phyloP scores from a whole-genome alignment of 2,888 invertebrate genomes.

The Pandemis cinnamomeana region DNA sequence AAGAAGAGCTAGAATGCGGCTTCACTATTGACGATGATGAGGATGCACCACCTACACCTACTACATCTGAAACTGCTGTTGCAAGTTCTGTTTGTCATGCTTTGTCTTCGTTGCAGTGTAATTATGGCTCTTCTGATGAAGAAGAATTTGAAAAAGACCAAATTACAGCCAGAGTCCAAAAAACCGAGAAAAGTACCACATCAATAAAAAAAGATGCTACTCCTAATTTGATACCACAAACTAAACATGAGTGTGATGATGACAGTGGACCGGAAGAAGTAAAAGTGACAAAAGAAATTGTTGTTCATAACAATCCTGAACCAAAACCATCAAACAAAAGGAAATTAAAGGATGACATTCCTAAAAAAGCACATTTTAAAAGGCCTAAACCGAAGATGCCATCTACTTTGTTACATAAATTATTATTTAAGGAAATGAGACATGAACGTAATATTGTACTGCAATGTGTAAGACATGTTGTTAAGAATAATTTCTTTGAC shows the following conservation, averaged over 20 bases:
- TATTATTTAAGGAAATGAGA: constrained; percentile 91
- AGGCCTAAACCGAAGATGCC: constrained; percentile 63
- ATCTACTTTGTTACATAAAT: constrained; percentile 87
- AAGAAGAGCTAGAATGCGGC: constrained; percentile 47
- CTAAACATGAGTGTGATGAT: constrained; percentile 54
- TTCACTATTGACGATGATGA: constrained; percentile 73
- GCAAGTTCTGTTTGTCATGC: constrained; percentile 75
- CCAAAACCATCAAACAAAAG: constrained; percentile 41
- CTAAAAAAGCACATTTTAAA: constrained; percentile 43
- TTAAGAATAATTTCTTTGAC: constrained; percentile 90
- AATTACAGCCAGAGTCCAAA: constrained; percentile 40
- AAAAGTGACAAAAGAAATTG: constrained; percentile 59
- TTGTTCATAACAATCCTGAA: constrained; percentile 42
- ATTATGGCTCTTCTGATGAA: constrained; percentile 84
- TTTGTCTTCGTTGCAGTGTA: constrained; percentile 82
- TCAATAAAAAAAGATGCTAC: neutral
- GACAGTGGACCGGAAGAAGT: constrained; percentile 82
- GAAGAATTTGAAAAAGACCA: constrained; percentile 50
- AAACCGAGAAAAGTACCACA: constrained; percentile 23
- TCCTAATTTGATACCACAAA: neutral
- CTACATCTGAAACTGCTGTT: constrained; percentile 21
- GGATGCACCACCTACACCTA: constrained; percentile 43
- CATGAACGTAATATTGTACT: constrained; percentile 94
- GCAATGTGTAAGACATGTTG: constrained; percentile 93
- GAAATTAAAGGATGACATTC: constrained; percentile 38